phyloP scores from a whole-genome alignment of 2,888 invertebrate genomes.

The Salticus scenicus region DNA sequence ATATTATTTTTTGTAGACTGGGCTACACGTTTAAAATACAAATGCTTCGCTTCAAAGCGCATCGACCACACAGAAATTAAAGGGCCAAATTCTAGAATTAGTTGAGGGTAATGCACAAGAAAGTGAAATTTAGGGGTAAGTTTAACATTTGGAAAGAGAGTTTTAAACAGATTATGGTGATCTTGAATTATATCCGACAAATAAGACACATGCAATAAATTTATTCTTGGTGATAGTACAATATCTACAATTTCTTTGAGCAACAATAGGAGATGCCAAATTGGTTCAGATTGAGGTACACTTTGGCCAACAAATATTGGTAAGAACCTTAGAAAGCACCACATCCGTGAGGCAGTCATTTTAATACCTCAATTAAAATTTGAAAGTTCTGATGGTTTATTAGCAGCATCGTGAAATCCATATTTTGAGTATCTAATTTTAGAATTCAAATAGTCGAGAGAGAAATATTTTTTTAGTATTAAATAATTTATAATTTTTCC shows the following conservation, averaged over 20 bases:
- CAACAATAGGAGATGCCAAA: neutral
- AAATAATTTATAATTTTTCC: neutral
- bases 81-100: neutral
- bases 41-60: slow-evolving; percentile 12
- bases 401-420: neutral
- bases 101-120: neutral
- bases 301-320: neutral
- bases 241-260: slow-evolving; percentile 3
- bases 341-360: neutral
- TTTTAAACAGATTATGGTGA: too few species aligned
- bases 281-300: neutral
- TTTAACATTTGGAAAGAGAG: neutral
- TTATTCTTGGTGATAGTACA: neutral
- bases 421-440: neutral
- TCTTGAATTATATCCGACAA: neutral
- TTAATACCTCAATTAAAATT: neutral
- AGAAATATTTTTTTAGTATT: neutral
- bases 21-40: slow-evolving; percentile 2
- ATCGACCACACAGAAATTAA: neutral
- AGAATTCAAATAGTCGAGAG: neutral
- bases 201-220: neutral
- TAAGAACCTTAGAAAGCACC: slow-evolving; percentile 1
- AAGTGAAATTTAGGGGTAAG: neutral
- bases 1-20: neutral
- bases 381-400: neutral